Conservation (phyloP, 1,140 invertebrate species). For the Ectropis grisescens region DNA sequence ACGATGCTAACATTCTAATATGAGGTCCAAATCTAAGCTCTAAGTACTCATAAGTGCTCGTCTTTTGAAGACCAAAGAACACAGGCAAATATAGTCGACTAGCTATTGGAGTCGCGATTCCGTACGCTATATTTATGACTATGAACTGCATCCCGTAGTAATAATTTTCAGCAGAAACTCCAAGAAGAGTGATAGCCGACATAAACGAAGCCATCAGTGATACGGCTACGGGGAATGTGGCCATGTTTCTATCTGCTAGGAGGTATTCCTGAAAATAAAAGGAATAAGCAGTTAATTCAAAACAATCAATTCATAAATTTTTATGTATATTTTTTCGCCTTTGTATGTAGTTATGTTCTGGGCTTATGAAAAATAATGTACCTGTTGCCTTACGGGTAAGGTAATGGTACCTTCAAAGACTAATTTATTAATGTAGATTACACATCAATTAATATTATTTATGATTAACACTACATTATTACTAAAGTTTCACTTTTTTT, state of each 20-base stretch:
- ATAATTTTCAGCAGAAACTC: slow-evolving; percentile 90
- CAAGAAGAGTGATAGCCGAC: slow-evolving; percentile 93
- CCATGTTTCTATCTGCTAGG: slow-evolving; percentile 83
- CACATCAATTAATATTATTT: no score
- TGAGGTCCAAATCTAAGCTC: slow-evolving; percentile 83
- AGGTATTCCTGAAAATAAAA: slow-evolving; percentile 79
- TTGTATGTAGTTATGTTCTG: no score
- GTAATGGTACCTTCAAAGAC: no score
- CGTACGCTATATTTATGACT: slow-evolving; percentile 85
- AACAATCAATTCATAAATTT: slow-evolving; percentile 6
- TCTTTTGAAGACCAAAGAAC: slow-evolving; percentile 88
- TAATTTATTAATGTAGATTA: no score
- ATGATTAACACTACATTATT: no score
- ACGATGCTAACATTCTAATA: slow-evolving; percentile 78
- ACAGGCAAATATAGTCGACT: slow-evolving; percentile 89
- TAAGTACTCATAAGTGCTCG: slow-evolving; percentile 93
- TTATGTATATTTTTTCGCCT: no score
- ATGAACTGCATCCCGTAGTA: slow-evolving; percentile 87
- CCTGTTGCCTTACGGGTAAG: no score
- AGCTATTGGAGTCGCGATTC: slow-evolving; percentile 85
- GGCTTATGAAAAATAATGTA: no score
- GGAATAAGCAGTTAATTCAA: no score
- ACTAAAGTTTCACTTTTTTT: no score
- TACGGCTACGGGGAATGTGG: slow-evolving; percentile 83
- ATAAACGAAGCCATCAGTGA: slow-evolving; percentile 95